Evolutionary conservation across 2,113 vertebrate genomes (phyloP), one percentile per base, ranked within the genome.

Genomic region (Butorides virescens): DNA sequence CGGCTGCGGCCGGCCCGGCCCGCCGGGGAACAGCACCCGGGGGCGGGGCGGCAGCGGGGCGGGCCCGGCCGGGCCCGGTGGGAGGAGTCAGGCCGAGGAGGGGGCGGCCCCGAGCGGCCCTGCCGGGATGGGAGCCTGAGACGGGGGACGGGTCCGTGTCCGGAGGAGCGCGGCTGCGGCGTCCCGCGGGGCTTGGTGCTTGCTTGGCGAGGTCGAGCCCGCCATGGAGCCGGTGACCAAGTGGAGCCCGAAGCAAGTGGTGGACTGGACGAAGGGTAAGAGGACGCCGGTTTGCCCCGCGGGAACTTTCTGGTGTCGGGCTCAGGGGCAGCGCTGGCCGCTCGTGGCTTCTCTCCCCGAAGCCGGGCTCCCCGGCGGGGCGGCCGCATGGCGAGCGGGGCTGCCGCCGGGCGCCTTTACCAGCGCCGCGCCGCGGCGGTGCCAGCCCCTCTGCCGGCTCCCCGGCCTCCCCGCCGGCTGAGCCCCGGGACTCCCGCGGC

Each of bases 161-260:
- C 6, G 71, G 17, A 8, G 62, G 47, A 70, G 83, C 10, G 56
- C 22, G 47, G 77, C 5, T 42, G 74, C 30, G 8, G 22, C 72
- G 10, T 15, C 42, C 65, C 3, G 39, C 53, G 19, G 50, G 89
- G 82, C 46, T 29, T 59, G 58, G 21, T 77, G 47, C 32, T 29
- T 77, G 47, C 32, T 29, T 29, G 52, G 82, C 17, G 15, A 47
- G n/a, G 29, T 37, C 11, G 58, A 10, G 46, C 18, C n/a, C 32
- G 49, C 90, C 85, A 98, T 98, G 98, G 98, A 98, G 74, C 98
- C 98, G 16, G 98, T 98, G 76, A 98, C 98, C 83, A 97, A 58
- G 86, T 98, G 98, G 98, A 98, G 94, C 74, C 98, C 98, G 62
- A 98, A 97, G 77, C 98, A 98, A 97, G 98, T 98, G 92, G 98